phyloP scores from a whole-genome alignment of 2,888 invertebrate species.

The Drosophila engyochracea region DNA sequence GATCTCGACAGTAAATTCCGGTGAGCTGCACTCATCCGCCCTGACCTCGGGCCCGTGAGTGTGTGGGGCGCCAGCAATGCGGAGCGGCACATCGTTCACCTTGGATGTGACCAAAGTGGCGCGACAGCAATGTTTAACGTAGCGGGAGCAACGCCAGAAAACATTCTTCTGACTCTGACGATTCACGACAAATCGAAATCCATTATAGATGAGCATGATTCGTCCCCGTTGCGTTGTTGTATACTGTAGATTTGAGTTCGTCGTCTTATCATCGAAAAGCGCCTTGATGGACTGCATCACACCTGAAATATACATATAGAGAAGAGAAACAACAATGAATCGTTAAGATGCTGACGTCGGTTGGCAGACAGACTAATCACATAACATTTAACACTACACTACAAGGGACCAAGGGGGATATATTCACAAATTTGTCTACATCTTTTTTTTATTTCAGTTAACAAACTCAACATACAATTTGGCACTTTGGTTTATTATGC shows the following conservation, averaged over 20 bases:
- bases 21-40: conserved; percentile 66
- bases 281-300: conserved; percentile 74
- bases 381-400: conserved; percentile 4
- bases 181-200: conserved; percentile 85
- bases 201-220: conserved; percentile 85
- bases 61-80: conserved; percentile 84
- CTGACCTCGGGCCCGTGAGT: conserved; percentile 84
- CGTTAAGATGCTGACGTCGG: background rate
- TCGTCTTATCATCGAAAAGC: conserved; percentile 80
- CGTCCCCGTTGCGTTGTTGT: conserved; percentile 85
- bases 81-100: conserved; percentile 79
- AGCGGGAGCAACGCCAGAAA: conserved; percentile 85
- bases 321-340: conserved; percentile 7
- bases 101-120: conserved; percentile 85
- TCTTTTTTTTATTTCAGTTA: conserved; percentile 61
- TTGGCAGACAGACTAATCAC: background rate
- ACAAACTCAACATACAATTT: conserved; percentile 54
- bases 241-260: conserved; percentile 83
- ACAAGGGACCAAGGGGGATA: conserved; percentile 9
- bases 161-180: conserved; percentile 85
- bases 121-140: conserved; percentile 84
- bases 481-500: conserved; percentile 19
- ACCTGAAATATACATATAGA: conserved; percentile 44
- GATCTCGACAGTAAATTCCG: conserved; percentile 80
- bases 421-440: conserved; percentile 33